A percentile compares a stretch with the other conserved stretches of the same genome.
phyloP scores from a whole-genome alignment of 2,888 invertebrate species.

The Coremacera marginata region DNA sequence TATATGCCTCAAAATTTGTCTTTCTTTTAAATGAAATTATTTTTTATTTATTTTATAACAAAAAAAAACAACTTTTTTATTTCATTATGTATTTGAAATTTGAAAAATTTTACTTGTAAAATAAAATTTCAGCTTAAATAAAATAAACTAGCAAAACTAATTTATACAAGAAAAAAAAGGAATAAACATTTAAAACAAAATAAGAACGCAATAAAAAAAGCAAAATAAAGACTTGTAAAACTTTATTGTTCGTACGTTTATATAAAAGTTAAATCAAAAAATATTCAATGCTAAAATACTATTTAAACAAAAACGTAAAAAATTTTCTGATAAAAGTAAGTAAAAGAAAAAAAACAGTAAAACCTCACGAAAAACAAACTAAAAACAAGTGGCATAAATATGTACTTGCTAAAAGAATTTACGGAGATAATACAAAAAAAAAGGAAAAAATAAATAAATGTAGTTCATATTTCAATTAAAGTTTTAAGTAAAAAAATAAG shows the following conservation, averaged over 20 bases:
- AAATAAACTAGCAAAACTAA: constrained; percentile 38
- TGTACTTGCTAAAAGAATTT: constrained; percentile 25
- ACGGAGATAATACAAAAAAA: constrained; percentile 25
- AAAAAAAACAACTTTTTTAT: constrained; percentile 38
- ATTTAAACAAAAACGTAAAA: constrained; percentile 32
- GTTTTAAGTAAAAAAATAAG: constrained; percentile 31
- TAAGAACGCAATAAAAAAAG: constrained; percentile 56
- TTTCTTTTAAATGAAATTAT: constrained; percentile 43
- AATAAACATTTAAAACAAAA: constrained; percentile 35
- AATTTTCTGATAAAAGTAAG: constrained; percentile 33
- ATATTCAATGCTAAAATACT: constrained; percentile 29
- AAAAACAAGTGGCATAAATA: constrained; percentile 1
- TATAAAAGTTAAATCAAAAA: constrained; percentile 50
- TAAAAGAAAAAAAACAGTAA: constrained; percentile 39
- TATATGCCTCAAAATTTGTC: constrained; percentile 38
- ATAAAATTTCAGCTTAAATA: constrained; percentile 36
- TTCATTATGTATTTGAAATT: constrained; percentile 47
- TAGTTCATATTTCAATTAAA: constrained; percentile 36
- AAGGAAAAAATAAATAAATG: constrained; percentile 12
- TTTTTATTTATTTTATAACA: constrained; percentile 47
- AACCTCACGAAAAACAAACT: constrained; percentile 26
- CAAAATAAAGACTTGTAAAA: constrained; percentile 69
- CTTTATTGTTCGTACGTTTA: constrained; percentile 59
- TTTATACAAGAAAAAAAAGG: constrained; percentile 37
- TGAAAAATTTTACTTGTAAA: constrained; percentile 43